phyloP scores from a whole-genome alignment of 2,888 invertebrate species.

The Stenodema calcarata region DNA sequence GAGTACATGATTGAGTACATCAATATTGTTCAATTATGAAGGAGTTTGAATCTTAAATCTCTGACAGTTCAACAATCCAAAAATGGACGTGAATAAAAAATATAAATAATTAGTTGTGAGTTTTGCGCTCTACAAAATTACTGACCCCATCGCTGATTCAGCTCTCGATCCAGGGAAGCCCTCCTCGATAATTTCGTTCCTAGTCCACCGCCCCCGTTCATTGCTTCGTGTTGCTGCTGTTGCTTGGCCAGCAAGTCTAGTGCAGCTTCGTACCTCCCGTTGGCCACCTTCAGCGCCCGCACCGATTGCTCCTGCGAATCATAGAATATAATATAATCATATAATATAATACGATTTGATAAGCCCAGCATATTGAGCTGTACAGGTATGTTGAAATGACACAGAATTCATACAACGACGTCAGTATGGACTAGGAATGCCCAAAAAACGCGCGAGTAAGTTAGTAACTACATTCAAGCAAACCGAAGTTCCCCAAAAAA shows the following conservation, averaged over 20 bases:
- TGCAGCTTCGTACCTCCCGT: conserved; percentile 74
- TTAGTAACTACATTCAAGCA: too few relatives aligned
- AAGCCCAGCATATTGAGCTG: neutral
- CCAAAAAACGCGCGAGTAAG: too few relatives aligned
- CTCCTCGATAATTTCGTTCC: conserved; percentile 77
- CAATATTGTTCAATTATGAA: too few relatives aligned
- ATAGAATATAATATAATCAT: neutral
- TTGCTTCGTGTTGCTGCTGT: conserved; percentile 31
- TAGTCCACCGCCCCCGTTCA: conserved; percentile 45
- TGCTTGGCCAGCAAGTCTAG: conserved; percentile 61
- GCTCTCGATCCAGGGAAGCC: conserved; percentile 85
- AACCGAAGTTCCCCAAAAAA: too few relatives aligned
- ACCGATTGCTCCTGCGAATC: conserved; percentile 69
- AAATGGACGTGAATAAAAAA: too few relatives aligned
- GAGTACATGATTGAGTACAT: too few relatives aligned
- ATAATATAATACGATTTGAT: neutral
- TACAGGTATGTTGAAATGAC: too few relatives aligned
- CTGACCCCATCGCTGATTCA: conserved; percentile 68
- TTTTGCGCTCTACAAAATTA: neutral
- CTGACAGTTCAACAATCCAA: too few relatives aligned
- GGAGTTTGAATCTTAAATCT: too few relatives aligned
- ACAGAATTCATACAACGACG: too few relatives aligned
- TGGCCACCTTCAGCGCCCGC: conserved; percentile 73
- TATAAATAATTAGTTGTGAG: too few relatives aligned
- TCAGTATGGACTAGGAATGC: too few relatives aligned